Evolutionary conservation across 2,113 vertebrate genomes (phyloP).

Genomic region (Nannospalax galili): DNA sequence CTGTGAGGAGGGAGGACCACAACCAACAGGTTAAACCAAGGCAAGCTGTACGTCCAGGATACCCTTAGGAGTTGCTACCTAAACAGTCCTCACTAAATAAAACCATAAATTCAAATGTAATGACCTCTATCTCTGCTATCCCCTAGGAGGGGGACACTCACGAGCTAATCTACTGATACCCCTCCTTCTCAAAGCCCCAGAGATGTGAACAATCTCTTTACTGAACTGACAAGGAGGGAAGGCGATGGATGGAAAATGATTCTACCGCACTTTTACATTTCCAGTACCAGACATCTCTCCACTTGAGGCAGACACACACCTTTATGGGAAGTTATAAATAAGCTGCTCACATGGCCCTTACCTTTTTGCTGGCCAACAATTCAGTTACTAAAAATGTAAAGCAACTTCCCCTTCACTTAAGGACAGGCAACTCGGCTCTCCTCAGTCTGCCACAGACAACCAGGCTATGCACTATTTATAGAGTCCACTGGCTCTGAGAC

Average conservation of each 20-base stretch:
- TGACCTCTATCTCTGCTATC: background rate
- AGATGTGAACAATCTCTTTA: constrained; percentile 34
- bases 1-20: background rate
- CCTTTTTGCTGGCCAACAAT: constrained; percentile 82
- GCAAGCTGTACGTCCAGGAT: background rate
- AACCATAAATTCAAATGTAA: constrained; percentile 35
- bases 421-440: constrained; percentile 77
- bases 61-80: background rate
- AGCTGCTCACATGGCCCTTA: constrained; percentile 80
- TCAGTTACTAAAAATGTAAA: constrained; percentile 83
- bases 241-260: constrained; percentile 68
- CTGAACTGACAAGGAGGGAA: constrained; percentile 50
- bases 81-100: constrained; percentile 26
- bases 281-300: constrained; percentile 75
- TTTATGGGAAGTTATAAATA: constrained; percentile 81
- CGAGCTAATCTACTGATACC: constrained; percentile 48
- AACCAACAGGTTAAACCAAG: constrained; percentile 48
- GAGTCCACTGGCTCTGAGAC: constrained; percentile 67
- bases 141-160: constrained; percentile 23
- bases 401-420: constrained; percentile 81
- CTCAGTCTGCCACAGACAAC: constrained; percentile 79
- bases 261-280: constrained; percentile 72
- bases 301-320: constrained; percentile 79
- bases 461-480: constrained; percentile 74
- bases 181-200: constrained; percentile 60